Evolutionary conservation across 2,113 vertebrate genomes (phyloP).

Genomic region (Gobio gobio): DNA sequence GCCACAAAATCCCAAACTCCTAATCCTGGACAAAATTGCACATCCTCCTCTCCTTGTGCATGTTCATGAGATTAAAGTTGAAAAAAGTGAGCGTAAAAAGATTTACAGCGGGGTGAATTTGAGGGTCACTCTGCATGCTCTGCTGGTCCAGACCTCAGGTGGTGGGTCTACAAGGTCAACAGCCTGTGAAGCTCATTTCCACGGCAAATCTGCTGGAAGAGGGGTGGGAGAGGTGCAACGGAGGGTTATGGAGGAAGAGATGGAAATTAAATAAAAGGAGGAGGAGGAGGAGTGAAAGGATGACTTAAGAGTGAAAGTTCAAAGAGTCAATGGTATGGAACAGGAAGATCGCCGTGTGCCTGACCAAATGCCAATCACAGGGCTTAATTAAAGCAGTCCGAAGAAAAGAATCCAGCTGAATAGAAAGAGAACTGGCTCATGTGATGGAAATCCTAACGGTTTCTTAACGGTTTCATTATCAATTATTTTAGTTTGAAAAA

Average conservation of each 20-base stretch:
- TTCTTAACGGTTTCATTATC: no score
- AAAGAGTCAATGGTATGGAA: constrained; percentile 48
- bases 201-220: constrained; percentile 38
- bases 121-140: constrained; percentile 42
- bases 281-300: constrained; percentile 34
- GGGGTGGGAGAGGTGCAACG: constrained; percentile 27
- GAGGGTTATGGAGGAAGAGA: constrained; percentile 42
- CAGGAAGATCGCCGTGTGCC: constrained; percentile 19
- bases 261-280: constrained; percentile 62
- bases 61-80: constrained; percentile 29
- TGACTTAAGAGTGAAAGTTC: constrained; percentile 39
- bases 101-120: constrained; percentile 48
- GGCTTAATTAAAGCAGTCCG: constrained; percentile 28
- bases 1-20: constrained; percentile 37
- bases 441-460: neutral
- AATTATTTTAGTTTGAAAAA: no score
- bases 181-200: constrained; percentile 60
- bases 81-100: constrained; percentile 20
- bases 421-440: neutral
- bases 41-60: constrained; percentile 1
- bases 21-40: constrained; percentile 24
- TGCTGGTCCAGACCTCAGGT: constrained; percentile 49
- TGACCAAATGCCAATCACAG: constrained; percentile 45
- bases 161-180: constrained; percentile 48
- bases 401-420: constrained; percentile 1